Percentiles rank a stretch among this genome's conserved stretches.
Evolutionary conservation across 2,888 invertebrate species (phyloP).

Genomic region (Sphaerophoria rueppellii): DNA sequence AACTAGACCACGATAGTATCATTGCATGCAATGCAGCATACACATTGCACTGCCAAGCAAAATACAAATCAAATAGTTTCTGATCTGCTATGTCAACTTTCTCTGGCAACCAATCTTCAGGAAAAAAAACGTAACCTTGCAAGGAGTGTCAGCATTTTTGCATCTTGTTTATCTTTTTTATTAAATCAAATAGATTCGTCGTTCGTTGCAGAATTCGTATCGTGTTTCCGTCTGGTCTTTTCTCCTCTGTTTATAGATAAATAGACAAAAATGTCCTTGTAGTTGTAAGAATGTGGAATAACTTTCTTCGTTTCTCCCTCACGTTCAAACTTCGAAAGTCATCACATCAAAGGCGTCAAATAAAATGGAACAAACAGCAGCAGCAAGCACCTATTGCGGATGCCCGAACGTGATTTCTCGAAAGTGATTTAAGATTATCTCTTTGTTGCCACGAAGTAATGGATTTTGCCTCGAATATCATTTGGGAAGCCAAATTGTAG

Average conservation of each 20-base stretch:
- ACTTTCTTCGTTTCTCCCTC: background rate
- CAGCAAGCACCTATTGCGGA: background rate
- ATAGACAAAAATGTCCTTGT: background rate
- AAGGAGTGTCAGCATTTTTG: slow-evolving; percentile 6
- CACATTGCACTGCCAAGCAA: slow-evolving; percentile 14
- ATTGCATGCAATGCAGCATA: background rate
- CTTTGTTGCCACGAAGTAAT: slow-evolving; percentile 8
- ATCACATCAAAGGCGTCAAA: slow-evolving; percentile 11
- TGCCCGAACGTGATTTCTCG: slow-evolving; percentile 12
- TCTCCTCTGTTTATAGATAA: background rate
- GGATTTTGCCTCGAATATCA: slow-evolving; percentile 43
- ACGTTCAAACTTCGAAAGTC: slow-evolving; percentile 1
- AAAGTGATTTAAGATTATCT: slow-evolving; percentile 38
- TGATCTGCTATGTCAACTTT: slow-evolving; percentile 17
- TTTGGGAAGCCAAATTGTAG: slow-evolving; percentile 26
- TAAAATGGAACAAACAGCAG: slow-evolving; percentile 1
- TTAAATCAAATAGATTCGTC: slow-evolving; percentile 28
- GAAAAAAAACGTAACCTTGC: background rate
- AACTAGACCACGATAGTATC: background rate
- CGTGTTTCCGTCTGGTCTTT: background rate
- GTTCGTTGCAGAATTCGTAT: slow-evolving; percentile 8
- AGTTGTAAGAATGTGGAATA: too few species aligned
- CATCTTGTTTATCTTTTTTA: slow-evolving; percentile 32
- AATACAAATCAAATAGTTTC: slow-evolving; percentile 15
- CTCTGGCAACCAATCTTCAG: background rate